Conservation (phyloP, 2,888 invertebrate genomes). For the Notodonta dromedarius region DNA sequence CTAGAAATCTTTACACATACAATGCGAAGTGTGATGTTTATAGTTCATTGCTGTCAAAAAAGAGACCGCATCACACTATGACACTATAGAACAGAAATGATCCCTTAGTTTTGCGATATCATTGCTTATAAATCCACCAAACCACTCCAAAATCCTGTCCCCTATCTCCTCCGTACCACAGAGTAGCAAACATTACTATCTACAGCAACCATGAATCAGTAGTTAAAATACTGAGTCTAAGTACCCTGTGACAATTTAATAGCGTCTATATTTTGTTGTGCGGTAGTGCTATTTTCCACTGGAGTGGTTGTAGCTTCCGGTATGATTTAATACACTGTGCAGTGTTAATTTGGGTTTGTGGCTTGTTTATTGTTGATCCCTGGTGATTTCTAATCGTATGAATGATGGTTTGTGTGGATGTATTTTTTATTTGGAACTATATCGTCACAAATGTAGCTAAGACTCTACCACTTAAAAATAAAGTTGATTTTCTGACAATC, state of each 20-base stretch:
- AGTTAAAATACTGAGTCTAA: constrained; percentile 41
- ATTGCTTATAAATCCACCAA: background rate
- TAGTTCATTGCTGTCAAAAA: background rate
- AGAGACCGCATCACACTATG: background rate
- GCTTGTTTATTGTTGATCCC: constrained; percentile 39
- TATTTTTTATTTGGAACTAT: background rate
- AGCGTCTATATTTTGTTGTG: constrained; percentile 61
- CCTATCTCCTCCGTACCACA: background rate
- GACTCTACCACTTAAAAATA: too few species aligned
- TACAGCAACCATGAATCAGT: constrained; percentile 45
- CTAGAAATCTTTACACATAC: too few species aligned
- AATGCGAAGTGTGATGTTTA: background rate
- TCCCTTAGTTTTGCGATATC: too few species aligned
- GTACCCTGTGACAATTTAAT: constrained; percentile 56
- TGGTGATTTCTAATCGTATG: constrained; percentile 2
- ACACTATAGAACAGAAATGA: too few species aligned
- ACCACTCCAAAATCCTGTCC: constrained; percentile 1
- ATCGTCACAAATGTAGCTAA: too few species aligned
- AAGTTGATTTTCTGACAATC: too few species aligned
- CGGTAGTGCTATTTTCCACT: constrained; percentile 50
- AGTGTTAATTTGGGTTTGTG: constrained; percentile 49
- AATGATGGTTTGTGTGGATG: background rate
- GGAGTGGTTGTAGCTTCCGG: constrained; percentile 51
- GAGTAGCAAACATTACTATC: constrained; percentile 25
- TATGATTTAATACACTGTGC: constrained; percentile 60